Evolutionary conservation across 2,113 vertebrate species (phyloP), one percentile per base, ranked within the genome.

Genomic region (Pristiophorus japonicus): DNA sequence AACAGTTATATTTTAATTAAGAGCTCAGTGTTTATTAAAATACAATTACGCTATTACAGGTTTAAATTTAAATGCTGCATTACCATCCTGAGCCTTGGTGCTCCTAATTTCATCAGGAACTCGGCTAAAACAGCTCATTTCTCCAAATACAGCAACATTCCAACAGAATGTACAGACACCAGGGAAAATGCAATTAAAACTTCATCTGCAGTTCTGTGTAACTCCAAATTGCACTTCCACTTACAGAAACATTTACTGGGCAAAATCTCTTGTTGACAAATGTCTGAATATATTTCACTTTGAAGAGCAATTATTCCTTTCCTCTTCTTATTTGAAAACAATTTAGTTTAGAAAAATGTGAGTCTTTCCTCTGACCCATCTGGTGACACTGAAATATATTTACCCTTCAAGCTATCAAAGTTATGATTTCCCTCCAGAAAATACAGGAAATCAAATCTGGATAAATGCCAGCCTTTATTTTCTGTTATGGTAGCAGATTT

Each of bases 221-320:
- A 90, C 30, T 90, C 55, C 51, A n/a, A 88, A 90, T 38, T n/a
- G 55, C 51, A 90, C 12, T 90, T 30, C 2, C 55, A 62, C 30
- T 62, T 65, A 8, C 11, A 42, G 22, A 94, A 94, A 66, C 38
- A 62, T 38, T 65, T 92, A 63, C 30, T 67, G 38, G 8, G 47
- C n/a, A 94, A 94, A 94, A 94, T 24, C 92, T 67, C 16, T 8
- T 67, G 63, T 45, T 94, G 63, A 67, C 63, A 94, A 67, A 27
- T 94, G 92, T 94, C 42, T 94, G 38, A 94, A 94, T 45, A 45
- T 94, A 65, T 94, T 94, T 67, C 11, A 94, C 63, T 27, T 94
- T 94, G 63, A 66, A 47, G 63, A 94, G 34, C 90, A 59, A 24
- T 94, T 94, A 30, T 94, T 94, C 91, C 27, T 45, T 27, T 47